Evolutionary conservation across 2,113 vertebrate species (phyloP), one percentile per base, ranked within the genome.

Genomic region (Urocolius indicus): DNA sequence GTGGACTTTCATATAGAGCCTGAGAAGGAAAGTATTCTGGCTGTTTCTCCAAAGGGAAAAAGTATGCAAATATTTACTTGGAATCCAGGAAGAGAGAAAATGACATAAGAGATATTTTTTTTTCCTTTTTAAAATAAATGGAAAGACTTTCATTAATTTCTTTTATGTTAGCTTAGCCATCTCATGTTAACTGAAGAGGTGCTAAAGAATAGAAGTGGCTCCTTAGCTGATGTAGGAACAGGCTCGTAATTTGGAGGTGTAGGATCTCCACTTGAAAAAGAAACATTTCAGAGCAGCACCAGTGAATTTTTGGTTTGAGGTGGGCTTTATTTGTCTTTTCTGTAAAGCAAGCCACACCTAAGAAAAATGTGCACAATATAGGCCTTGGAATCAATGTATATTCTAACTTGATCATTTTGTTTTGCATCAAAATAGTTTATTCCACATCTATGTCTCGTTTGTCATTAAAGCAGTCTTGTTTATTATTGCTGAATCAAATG

Each of bases 401-500:
- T 45, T 76, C 32, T 88, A 59, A 81, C 67, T 72, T 29, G 26
- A 29, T 51, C 2, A 3, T 38, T 75, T 84, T 66, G 9, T 29
- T 71, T 79, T 84, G 7, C 26, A 59, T 41, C 34, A 38, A 46
- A 79, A 52, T 24, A 43, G 10, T 24, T 83, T 80, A 14, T 84
- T 76, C 63, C 12, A 3, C 36, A 59, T n/a, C n/a, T 45, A 4
- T 34, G 12, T 81, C 38, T 65, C 57, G 5, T 87, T 89, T 89
- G 32, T 83, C 11, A 13, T 84, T 93, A 73, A 58, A 80, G 72
- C 27, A 73, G 34, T 65, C 65, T 62, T 43, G 13, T 55, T 84
- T 54, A n/a, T 87, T 95, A 87, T 41, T 93, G 51, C 75, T 76
- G 85, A 88, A 94, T 90, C 81, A 94, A 85, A 84, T 32, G n/a